Base-by-base conservation (phyloP, 2,888 invertebrate species). In the Phytoseiulus persimilis region DNA sequence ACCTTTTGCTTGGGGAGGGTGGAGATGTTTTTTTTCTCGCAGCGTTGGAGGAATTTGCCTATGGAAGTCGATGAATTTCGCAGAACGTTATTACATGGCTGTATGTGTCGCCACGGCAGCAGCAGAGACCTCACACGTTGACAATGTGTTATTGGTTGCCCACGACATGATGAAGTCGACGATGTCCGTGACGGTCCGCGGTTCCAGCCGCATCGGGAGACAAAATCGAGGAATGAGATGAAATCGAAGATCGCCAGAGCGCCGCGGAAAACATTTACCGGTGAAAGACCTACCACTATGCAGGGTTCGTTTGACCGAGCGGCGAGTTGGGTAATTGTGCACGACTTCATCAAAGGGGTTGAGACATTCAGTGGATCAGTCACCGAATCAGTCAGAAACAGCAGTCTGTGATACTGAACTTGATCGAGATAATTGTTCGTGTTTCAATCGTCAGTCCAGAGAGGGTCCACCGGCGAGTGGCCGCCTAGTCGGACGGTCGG, bases 231-330 rank as follows among this genome's bases (percentile, higher is more conserved):
- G 18, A 28, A 65, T 14, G 18, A 65, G 65, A 65, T 28, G 28
- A 65, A 65, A 65, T 28, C 65, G 65, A 65, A 65, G 65, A 14
- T 14, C 14, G 65, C 28, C 65, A 23, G 65, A 65, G 65, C 23
- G 39, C 39, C 39, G 39, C 39, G 39, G 39, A 39, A 39, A 39
- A 39, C 39, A 9, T 39, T 39, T 65, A 3, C 18, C 65, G 65
- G 65, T 65, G 65, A 65, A 65, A 65, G 65, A 65, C 65, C 65
- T 65, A 65, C 65, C 65, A 65, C 65, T 65, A 65, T 65, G 65
- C 65, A 65, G 65, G 65, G 23, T 65, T 28, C 9, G 65, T 23
- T 65, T 18, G 9, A 18, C 65, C 65, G 65, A 28, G 65, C 65
- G 65, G 28, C 14, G 65, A 65, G 65, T 23, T 65, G 65, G 65